Evolutionary conservation across 2,113 vertebrate species (phyloP).

Genomic region (Probosciger aterrimus): DNA sequence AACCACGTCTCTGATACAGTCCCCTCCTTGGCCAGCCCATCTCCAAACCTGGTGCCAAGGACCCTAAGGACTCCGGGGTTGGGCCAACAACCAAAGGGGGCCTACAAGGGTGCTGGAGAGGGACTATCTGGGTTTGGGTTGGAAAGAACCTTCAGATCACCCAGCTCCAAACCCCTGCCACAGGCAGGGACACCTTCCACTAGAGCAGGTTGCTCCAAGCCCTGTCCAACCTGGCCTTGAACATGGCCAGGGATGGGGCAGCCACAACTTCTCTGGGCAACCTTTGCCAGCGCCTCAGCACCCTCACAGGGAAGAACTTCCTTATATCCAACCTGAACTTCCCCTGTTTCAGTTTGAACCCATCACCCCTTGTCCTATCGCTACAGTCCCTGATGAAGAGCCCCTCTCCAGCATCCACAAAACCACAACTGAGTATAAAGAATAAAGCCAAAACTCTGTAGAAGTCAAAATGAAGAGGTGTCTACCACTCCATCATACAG

Average conservation of each 20-base stretch:
- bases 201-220: not conserved
- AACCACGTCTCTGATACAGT: not conserved
- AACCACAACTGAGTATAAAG: not conserved
- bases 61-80: not conserved
- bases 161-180: not conserved
- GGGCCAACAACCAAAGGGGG: not conserved
- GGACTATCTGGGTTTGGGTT: not conserved
- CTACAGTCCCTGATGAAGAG: not conserved
- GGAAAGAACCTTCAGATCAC: not conserved
- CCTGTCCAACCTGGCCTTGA: not conserved
- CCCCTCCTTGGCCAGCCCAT: not conserved
- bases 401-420: not conserved
- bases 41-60: not conserved
- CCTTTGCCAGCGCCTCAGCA: too few species aligned
- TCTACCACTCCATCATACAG: not conserved
- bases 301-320: too few species aligned
- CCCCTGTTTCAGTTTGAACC: not conserved
- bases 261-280: too few species aligned
- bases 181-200: not conserved
- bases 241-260: not conserved
- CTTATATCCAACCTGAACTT: too few species aligned
- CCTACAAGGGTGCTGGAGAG: not conserved
- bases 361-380: not conserved
- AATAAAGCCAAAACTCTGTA: not conserved
- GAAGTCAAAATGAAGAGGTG: not conserved